Evolutionary conservation across 2,888 invertebrate species (phyloP).

Genomic region (Steinernema carpocapsae): DNA sequence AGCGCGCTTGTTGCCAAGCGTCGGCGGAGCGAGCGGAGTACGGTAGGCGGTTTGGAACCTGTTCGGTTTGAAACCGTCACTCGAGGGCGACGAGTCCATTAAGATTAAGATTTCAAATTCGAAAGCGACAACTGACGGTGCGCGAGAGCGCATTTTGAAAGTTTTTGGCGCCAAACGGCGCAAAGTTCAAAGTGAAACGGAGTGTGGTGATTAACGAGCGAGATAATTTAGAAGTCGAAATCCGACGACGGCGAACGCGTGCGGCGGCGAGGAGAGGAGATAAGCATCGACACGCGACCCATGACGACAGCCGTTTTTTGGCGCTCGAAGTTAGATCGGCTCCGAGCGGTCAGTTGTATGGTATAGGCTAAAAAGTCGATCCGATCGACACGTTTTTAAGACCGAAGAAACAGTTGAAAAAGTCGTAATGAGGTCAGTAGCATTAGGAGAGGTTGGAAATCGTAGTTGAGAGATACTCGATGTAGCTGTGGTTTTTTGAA

Average conservation of each 20-base stretch:
- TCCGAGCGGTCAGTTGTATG: slow-evolving; percentile 3
- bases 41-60: slow-evolving; percentile 1
- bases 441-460: too few relatives aligned
- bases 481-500: too few relatives aligned
- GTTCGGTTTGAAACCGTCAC: too few relatives aligned
- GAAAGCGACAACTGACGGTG: slow-evolving; percentile 14
- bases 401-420: too few relatives aligned
- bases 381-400: too few relatives aligned
- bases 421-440: too few relatives aligned
- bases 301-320: slow-evolving; percentile 29
- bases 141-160: slow-evolving; percentile 28
- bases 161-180: slow-evolving; percentile 31
- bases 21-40: too few relatives aligned
- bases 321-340: slow-evolving; percentile 4
- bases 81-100: not conserved
- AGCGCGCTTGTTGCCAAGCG: slow-evolving; percentile 7
- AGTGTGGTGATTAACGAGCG: slow-evolving; percentile 30
- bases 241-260: slow-evolving; percentile 23
- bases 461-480: too few relatives aligned
- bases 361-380: too few relatives aligned
- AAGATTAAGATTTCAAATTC: not conserved
- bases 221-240: slow-evolving; percentile 33
- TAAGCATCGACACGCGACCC: slow-evolving; percentile 26
- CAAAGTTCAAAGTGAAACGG: slow-evolving; percentile 26
- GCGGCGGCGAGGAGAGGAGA: not conserved